Base-by-base conservation (phyloP, 1,140 invertebrate species). In the Zaprionus ornatus region DNA sequence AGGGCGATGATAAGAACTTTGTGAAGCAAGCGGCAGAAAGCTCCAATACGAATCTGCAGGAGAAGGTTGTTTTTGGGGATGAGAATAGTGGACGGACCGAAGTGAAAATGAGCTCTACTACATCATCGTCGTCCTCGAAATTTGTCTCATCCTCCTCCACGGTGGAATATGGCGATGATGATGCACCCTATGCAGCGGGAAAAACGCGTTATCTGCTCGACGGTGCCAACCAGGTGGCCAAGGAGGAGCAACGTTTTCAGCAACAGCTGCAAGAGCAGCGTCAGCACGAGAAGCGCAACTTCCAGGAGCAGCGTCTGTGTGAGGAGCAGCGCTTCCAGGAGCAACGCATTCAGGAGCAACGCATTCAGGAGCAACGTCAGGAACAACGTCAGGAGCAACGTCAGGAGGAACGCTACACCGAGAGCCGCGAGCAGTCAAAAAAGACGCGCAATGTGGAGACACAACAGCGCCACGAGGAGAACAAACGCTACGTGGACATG, bases 1-100 rank as follows among this genome's bases (percentile, higher is more conserved):
- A 95, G 88, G 94, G 95, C 40, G 95, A 95, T 61, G 95, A 95
- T 61, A 94, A 94, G 82, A 95, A 94, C 80, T 95, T 94, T 73
- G 92, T 94, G n/a, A 94, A 94, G 82, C 93, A 94, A 29, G 93
- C 94, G 27, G 94, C 94, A 59, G 93, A 93, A 52, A 92, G 93
- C 66, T 94, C 94, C 4, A 94, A 94, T 74, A 94, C 94, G 12
- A 93, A 94, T 21, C 93, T 95, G 6, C 93, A 93, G 68, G 95
- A 95, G 85, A 94, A 95, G 80, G 94, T 95, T n/a, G 92, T 93
- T 21, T 94, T 93, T 42, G 93, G 92, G 1, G 92, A 93, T 68
- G 92, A 95, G 64, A 93, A 91, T 13, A 94, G 92, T 55, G 91
- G 91, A 21, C 90, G 91, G 25, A 91, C 79, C 56, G 92, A 93